Evolutionary conservation across 2,797 vertebrate genomes (phyloP), one percentile per base, ranked within the genome.

Genomic region (Poecilia gillii): DNA sequence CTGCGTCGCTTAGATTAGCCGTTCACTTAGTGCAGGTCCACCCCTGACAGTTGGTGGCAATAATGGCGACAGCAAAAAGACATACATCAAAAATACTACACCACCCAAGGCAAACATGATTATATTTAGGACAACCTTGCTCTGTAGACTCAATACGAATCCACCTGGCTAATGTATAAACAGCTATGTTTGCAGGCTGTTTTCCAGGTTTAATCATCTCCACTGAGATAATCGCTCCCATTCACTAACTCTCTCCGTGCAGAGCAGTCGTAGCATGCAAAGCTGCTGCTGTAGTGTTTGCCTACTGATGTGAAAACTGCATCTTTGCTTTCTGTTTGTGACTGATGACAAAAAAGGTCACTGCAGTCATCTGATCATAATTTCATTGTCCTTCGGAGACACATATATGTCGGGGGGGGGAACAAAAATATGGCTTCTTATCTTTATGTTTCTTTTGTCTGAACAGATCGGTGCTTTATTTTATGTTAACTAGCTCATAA

Each of bases 281-380:
- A 78, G 73, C 43, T 36, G 53, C 20, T 57, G 76, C 76, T 72
- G 23, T 73, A 79, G 82, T 86, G 81, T 89, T 90, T 86, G 81
- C 46, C 16, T 84, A 59, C 25, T 31, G 75, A 81, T 80, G 81
- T 78, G 72, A 85, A 85, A 86, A 84, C 78, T 36, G 72, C 72
- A 83, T 73, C 57, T 75, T 78, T 18, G 18, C 85, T 77, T 85
- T 16, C 62, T 80, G 82, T 82, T 81, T 87, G 85, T 77, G 49
- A 68, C 47, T 2, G 45, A 88, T 83, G 80, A 85, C 78, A 73
- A 81, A 91, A 91, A 92, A 90, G 85, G 88, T 90, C 77, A 84
- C n/a, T 28, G 66, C 76, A 80, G 86, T 78, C 74, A 81, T 85
- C 73, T 86, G 80, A 89, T 74, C 79, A n/a, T n/a, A n/a, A 46